phyloP scores from a whole-genome alignment of 2,113 vertebrate species.

The Erythrocercus mccallii region DNA sequence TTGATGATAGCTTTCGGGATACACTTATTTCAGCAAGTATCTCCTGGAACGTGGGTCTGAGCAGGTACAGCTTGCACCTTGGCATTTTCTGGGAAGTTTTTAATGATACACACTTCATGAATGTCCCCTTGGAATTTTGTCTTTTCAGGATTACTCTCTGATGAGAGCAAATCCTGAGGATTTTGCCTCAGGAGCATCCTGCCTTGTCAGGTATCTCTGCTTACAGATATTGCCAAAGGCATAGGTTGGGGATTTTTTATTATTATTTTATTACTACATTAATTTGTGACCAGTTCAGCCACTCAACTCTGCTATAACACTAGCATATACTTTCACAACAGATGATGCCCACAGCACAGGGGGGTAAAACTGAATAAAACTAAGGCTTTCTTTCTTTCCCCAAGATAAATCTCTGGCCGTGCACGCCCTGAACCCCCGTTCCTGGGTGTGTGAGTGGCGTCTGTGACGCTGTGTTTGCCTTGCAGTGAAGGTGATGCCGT shows the following conservation, averaged over 20 bases:
- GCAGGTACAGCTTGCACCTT: not conserved
- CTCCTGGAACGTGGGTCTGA: not conserved
- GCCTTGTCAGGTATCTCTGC: not conserved
- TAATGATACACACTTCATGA: not conserved
- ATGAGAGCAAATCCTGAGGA: not conserved
- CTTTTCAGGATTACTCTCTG: not conserved
- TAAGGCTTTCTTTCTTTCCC: not conserved
- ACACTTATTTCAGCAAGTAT: not conserved
- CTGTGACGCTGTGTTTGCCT: not conserved
- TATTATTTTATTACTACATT: not conserved
- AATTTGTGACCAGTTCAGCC: not conserved
- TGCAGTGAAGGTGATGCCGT: conserved; percentile 94
- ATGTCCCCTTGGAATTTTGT: not conserved
- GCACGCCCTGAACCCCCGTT: not conserved
- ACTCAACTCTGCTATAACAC: not conserved
- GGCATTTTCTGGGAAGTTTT: not conserved
- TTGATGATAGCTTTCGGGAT: not conserved
- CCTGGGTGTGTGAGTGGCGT: fast-evolving
- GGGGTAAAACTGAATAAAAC: fast-evolving
- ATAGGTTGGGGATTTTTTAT: not conserved
- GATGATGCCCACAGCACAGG: not conserved
- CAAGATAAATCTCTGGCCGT: not conserved
- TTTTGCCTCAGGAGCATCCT: not conserved
- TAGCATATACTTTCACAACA: not conserved
- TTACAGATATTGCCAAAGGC: not conserved